phyloP scores from a whole-genome alignment of 2,888 invertebrate species.

The Epinotia ramella region DNA sequence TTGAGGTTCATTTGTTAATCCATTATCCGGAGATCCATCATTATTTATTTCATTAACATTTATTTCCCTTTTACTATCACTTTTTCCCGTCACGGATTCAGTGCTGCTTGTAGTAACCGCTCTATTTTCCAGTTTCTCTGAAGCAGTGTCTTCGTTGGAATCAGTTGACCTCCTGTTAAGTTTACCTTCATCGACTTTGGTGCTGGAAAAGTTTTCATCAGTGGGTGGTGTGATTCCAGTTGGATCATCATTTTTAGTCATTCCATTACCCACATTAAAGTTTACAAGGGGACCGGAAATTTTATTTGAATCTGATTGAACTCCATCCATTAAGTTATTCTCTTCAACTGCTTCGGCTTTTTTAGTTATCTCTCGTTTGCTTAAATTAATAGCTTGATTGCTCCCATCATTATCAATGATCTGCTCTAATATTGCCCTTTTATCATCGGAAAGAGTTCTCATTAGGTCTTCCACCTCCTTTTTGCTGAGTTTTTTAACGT shows the following conservation, averaged over 20 bases:
- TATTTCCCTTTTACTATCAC: constrained; percentile 72
- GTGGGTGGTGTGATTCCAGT: constrained; percentile 56
- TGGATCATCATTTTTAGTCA: constrained; percentile 56
- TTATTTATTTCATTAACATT: constrained; percentile 57
- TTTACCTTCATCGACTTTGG: constrained; percentile 58
- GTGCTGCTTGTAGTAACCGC: constrained; percentile 49
- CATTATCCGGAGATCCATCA: constrained; percentile 53
- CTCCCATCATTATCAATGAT: constrained; percentile 64
- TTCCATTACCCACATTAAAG: constrained; percentile 57
- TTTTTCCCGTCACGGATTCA: constrained; percentile 58
- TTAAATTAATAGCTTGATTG: constrained; percentile 56
- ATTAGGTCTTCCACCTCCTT: constrained; percentile 73
- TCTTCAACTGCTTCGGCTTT: constrained; percentile 75
- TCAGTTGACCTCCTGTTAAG: constrained; percentile 58
- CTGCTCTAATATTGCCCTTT: constrained; percentile 70
- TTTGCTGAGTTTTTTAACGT: constrained; percentile 72
- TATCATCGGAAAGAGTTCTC: constrained; percentile 73
- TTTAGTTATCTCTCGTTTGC: constrained; percentile 79
- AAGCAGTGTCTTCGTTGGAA: constrained; percentile 50
- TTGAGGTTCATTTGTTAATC: constrained; percentile 54
- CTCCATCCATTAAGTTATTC: constrained; percentile 67
- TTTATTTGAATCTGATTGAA: constrained; percentile 69
- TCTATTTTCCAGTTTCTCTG: constrained; percentile 54
- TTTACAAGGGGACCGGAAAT: constrained; percentile 60
- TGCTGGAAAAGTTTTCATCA: constrained; percentile 53